These are phyloP conservation scores for Sminthopsis crassicaudata DNA, from an alignment of 2,113 vertebrate species.

Conservation along the genomic window DNA sequence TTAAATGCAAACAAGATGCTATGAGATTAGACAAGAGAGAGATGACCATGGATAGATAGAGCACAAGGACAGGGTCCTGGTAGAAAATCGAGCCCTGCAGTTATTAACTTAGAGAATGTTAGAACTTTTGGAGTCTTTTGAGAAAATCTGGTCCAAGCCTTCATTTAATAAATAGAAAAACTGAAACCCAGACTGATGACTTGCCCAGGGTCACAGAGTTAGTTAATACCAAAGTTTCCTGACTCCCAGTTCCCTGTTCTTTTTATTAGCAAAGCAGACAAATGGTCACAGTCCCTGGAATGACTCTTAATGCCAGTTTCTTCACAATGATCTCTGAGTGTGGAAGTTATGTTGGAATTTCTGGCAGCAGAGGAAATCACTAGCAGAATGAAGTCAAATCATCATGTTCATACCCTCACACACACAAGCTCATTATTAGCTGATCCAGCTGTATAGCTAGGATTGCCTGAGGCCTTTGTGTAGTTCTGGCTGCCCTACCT, in stretches of 20 bases:
- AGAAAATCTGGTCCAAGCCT: background rate
- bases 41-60: background rate
- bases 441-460: background rate
- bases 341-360: background rate
- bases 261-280: background rate
- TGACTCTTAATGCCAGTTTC: background rate
- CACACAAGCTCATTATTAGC: background rate
- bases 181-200: background rate
- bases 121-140: background rate
- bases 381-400: background rate
- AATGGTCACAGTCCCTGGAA: background rate
- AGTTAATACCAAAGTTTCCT: background rate
- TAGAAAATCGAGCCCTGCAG: background rate
- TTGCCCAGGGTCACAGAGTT: background rate
- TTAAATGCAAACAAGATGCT: background rate
- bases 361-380: background rate
- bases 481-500: background rate
- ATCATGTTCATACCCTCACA: background rate
- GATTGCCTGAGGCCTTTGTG: background rate
- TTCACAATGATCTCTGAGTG: background rate
- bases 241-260: background rate
- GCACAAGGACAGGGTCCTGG: background rate
- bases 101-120: background rate
- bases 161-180: background rate
- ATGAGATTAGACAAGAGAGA: background rate